Conservation (phyloP, 2,888 invertebrate species). For the Eilema depressum region DNA sequence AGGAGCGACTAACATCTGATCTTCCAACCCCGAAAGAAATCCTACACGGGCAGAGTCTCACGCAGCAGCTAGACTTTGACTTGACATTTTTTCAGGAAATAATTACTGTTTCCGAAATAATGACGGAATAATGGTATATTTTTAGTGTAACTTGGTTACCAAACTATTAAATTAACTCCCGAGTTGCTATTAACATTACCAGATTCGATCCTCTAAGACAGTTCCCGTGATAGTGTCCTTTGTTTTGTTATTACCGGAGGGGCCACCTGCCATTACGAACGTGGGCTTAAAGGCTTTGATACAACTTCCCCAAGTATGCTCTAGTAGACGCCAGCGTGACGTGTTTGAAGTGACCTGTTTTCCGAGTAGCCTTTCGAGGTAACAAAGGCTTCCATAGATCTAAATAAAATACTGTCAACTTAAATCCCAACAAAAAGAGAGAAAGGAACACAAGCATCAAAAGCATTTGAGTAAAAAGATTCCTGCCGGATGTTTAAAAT, state of each 20-base stretch:
- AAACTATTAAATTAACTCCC: not conserved
- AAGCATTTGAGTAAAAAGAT: slow-evolving; percentile 47
- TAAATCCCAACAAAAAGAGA: slow-evolving; percentile 17
- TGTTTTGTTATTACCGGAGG: not conserved
- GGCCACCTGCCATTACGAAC: slow-evolving; percentile 1
- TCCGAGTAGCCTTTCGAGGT: not conserved
- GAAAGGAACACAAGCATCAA: slow-evolving; percentile 32
- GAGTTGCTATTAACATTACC: not conserved
- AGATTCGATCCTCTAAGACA: not conserved
- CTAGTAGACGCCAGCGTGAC: not conserved
- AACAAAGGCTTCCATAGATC: not conserved
- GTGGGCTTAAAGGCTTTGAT: not conserved
- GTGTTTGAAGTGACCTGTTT: not conserved
- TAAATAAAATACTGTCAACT: slow-evolving; percentile 5
- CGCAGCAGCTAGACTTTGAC: too few relatives aligned
- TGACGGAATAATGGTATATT: too few relatives aligned
- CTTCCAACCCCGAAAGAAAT: too few relatives aligned
- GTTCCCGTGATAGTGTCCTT: not conserved
- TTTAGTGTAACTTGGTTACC: not conserved
- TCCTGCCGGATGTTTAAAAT: slow-evolving; percentile 60
- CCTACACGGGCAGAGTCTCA: too few relatives aligned
- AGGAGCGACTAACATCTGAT: too few relatives aligned
- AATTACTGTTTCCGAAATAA: too few relatives aligned
- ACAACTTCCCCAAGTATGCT: not conserved
- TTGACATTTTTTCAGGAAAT: too few relatives aligned